Evolutionary conservation across 2,888 invertebrate species (phyloP).

Genomic region (Meliscaeva auricollis): DNA sequence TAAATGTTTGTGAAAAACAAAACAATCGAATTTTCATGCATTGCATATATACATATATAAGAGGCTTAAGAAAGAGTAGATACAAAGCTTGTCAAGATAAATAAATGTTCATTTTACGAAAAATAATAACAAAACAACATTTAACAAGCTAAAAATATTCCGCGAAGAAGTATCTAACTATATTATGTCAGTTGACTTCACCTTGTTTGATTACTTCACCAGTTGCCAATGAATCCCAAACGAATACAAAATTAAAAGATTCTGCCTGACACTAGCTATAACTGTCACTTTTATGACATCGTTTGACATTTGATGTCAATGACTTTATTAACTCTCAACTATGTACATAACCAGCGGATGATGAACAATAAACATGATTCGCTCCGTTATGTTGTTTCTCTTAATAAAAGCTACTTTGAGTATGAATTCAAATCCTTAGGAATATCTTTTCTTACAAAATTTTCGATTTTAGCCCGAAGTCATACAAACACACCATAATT

Average conservation of each 20-base stretch:
- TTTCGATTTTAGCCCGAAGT: neutral
- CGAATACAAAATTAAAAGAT: neutral
- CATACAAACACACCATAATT: neutral
- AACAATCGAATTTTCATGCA: too few relatives aligned
- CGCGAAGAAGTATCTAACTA: too few relatives aligned
- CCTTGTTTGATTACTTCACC: neutral
- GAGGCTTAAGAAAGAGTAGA: too few relatives aligned
- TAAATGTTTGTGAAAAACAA: too few relatives aligned
- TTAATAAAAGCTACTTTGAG: neutral
- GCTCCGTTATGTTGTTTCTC: too few relatives aligned
- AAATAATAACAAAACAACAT: too few relatives aligned
- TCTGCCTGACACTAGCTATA: neutral
- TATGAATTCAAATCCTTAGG: neutral
- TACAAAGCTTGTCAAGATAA: too few relatives aligned
- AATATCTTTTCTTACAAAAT: neutral
- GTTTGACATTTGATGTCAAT: slow-evolving; percentile 23
- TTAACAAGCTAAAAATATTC: too few relatives aligned
- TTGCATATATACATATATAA: too few relatives aligned
- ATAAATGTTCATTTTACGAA: too few relatives aligned
- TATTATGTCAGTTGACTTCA: too few relatives aligned
- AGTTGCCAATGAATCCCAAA: neutral
- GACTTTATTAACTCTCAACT: neutral
- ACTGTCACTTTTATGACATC: slow-evolving; percentile 16
- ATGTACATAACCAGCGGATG: neutral
- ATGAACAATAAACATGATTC: neutral